Evolutionary conservation across 2,797 vertebrate genomes (phyloP).

Genomic region (Sebastes miniatus): DNA sequence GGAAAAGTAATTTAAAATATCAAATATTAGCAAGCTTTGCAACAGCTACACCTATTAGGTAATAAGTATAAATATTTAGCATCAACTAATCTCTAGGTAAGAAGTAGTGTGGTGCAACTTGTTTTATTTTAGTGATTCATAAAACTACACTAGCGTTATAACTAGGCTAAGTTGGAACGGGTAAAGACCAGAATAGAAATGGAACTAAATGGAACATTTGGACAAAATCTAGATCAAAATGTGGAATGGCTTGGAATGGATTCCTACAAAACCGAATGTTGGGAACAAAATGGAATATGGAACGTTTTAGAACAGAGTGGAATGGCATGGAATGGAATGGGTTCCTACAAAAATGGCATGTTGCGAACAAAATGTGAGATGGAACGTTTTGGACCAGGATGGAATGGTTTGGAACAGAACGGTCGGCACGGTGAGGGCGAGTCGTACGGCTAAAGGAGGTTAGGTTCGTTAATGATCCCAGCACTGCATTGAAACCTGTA

Average conservation of each 20-base stretch:
- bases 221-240: neutral
- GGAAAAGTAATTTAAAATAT: no score
- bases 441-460: constrained; percentile 36
- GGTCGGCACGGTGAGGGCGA: constrained; percentile 60
- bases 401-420: constrained; percentile 44
- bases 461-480: constrained; percentile 52
- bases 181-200: neutral
- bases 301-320: constrained; percentile 9
- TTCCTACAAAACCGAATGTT: neutral
- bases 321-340: constrained; percentile 34
- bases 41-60: no score
- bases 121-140: neutral
- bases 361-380: neutral
- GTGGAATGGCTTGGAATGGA: neutral
- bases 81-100: neutral
- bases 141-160: neutral
- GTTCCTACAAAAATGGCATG: neutral
- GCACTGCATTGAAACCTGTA: constrained; percentile 39
- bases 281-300: neutral
- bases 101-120: neutral
- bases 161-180: neutral
- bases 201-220: neutral
- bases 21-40: no score
- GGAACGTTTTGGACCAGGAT: constrained; percentile 5
- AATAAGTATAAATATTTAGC: no score